A percentile compares a stretch with the other conserved stretches of the same genome.
phyloP scores from a whole-genome alignment of 2,797 vertebrate genomes.

The Tiaroga cobitis region DNA sequence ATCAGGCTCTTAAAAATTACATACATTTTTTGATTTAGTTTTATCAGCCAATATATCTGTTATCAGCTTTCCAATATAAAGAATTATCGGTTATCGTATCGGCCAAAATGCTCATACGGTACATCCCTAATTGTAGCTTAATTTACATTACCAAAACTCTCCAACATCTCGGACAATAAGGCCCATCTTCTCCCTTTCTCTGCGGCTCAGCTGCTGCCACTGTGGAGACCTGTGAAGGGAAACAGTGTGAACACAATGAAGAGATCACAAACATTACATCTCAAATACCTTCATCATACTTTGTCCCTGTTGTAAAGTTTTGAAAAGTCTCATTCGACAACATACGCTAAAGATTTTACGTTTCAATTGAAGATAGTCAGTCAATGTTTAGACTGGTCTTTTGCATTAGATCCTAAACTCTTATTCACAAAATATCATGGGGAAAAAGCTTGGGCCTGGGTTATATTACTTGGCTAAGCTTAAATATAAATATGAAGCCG shows the following conservation, averaged over 20 bases:
- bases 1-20: too few relatives aligned
- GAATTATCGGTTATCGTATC: too few relatives aligned
- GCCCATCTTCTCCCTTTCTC: conserved; percentile 80
- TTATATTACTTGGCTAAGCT: too few relatives aligned
- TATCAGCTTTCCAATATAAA: too few relatives aligned
- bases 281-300: background rate
- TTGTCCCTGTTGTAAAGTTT: background rate
- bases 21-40: too few relatives aligned
- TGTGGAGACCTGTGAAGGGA: conserved; percentile 76
- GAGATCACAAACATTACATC: background rate
- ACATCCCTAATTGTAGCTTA: background rate
- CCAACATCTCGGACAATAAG: conserved; percentile 81
- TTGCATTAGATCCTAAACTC: background rate
- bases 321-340: background rate
- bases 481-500: too few relatives aligned
- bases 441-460: too few relatives aligned
- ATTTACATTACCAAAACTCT: conserved; percentile 79
- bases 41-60: too few relatives aligned
- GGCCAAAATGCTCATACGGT: too few relatives aligned
- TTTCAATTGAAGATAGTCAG: background rate
- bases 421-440: background rate
- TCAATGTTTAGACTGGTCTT: background rate
- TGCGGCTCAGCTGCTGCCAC: conserved; percentile 78
- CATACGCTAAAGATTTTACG: background rate
- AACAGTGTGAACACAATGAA: background rate